Percentiles rank a stretch among this genome's conserved stretches.
phyloP scores from a whole-genome alignment of 2,797 vertebrate species.

The Lerista edwardsae region DNA sequence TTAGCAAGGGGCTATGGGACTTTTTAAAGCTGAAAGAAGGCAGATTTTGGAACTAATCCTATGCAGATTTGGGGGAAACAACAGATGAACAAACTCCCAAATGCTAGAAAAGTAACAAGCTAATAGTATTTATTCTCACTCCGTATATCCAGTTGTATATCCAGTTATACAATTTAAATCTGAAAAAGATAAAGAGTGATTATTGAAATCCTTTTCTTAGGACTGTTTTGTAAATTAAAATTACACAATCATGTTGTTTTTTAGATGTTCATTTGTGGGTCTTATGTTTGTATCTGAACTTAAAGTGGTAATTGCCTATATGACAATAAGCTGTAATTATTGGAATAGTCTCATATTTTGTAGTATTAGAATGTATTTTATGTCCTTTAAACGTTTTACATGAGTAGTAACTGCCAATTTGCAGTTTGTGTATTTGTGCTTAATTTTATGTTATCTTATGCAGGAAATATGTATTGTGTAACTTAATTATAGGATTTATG shows the following conservation, averaged over 20 bases:
- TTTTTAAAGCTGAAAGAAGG: neutral
- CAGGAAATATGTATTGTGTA: constrained; percentile 52
- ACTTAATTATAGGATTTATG: constrained; percentile 59
- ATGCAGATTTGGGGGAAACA: neutral
- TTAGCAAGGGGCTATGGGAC: neutral
- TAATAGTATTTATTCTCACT: neutral
- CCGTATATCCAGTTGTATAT: too few relatives aligned
- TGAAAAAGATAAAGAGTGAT: neutral
- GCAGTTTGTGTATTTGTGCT: constrained; percentile 45
- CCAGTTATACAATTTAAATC: neutral
- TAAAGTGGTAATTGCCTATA: constrained; percentile 48
- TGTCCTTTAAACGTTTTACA: constrained; percentile 35
- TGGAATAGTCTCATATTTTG: constrained; percentile 55
- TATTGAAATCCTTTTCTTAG: constrained; percentile 32
- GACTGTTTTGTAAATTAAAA: constrained; percentile 41
- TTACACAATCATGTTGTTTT: constrained; percentile 25
- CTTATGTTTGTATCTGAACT: constrained; percentile 58
- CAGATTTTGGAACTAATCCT: neutral
- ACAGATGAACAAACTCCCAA: neutral
- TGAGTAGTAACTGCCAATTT: constrained; percentile 14
- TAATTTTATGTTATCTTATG: constrained; percentile 40
- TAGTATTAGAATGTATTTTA: constrained; percentile 2
- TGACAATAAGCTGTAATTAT: constrained; percentile 53
- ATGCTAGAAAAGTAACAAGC: neutral
- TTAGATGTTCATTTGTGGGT: constrained; percentile 23